Conservation (phyloP, 2,888 invertebrate genomes). For the Tipula vernalis region DNA sequence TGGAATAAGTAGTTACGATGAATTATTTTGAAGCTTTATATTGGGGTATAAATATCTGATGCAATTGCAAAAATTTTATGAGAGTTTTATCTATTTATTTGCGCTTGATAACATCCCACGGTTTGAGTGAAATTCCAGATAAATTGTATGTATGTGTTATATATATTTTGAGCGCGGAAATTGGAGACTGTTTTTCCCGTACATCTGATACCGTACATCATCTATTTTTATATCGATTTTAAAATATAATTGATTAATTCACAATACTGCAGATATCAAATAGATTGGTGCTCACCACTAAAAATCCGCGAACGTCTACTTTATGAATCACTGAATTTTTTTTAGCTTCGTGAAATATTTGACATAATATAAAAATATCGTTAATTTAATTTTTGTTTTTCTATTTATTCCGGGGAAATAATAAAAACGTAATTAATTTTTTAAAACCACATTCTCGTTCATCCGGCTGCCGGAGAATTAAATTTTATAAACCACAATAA, state of each 20-base stretch:
- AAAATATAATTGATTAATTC: not conserved
- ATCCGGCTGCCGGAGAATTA: too few relatives aligned
- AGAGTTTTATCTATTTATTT: not conserved
- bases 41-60: not conserved
- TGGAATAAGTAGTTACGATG: not conserved
- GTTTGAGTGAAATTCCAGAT: not conserved
- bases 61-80: not conserved
- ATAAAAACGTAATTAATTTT: too few relatives aligned
- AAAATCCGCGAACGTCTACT: too few relatives aligned
- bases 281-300: too few relatives aligned
- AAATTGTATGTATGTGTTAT: not conserved
- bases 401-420: too few relatives aligned
- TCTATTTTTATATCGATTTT: not conserved
- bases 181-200: not conserved
- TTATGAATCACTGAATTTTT: too few relatives aligned
- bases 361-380: too few relatives aligned
- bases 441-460: too few relatives aligned
- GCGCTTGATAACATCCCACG: not conserved
- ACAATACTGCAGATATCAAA: not conserved
- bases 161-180: not conserved
- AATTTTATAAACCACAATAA: too few relatives aligned
- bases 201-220: not conserved
- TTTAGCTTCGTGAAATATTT: too few relatives aligned
- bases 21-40: not conserved
- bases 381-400: too few relatives aligned